Percentiles rank a stretch among this genome's conserved stretches.
Conservation (phyloP, 2,113 vertebrate species). For the Leiothrix lutea region DNA sequence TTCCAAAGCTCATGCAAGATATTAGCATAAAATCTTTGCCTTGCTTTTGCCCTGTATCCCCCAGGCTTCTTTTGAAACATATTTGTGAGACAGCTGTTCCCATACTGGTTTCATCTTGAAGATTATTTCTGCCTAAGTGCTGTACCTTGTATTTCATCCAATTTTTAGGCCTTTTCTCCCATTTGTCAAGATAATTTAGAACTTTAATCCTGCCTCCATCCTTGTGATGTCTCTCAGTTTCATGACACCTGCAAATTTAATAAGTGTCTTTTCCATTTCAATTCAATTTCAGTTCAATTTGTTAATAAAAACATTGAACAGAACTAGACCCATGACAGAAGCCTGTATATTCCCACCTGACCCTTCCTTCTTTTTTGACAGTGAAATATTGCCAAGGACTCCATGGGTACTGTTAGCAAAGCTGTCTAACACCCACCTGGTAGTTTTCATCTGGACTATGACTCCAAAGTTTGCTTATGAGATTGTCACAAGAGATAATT, state of each 20-base stretch:
- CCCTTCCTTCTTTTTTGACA: neutral
- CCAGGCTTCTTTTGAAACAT: neutral
- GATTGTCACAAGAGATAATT: neutral
- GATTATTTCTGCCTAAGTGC: slow-evolving; percentile 10
- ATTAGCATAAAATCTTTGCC: neutral
- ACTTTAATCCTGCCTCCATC: neutral
- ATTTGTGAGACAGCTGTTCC: neutral
- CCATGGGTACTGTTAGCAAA: neutral
- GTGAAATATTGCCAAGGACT: slow-evolving; percentile 12
- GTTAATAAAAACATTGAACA: slow-evolving; percentile 53
- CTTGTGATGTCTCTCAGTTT: slow-evolving; percentile 3
- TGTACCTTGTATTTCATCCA: slow-evolving; percentile 4
- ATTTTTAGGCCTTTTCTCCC: slow-evolving; percentile 10
- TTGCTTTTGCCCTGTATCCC: neutral
- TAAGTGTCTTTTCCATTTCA: slow-evolving; percentile 7
- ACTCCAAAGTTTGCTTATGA: neutral
- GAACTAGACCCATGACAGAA: neutral
- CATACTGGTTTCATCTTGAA: neutral
- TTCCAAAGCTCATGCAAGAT: neutral
- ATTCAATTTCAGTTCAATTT: slow-evolving; percentile 48
- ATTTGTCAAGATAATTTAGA: neutral
- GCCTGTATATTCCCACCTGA: neutral
- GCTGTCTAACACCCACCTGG: neutral
- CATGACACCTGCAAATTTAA: slow-evolving; percentile 26
- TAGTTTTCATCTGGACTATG: neutral